Base-by-base conservation (phyloP, 2,888 invertebrate species). In the Sarcophaga caerulescens region DNA sequence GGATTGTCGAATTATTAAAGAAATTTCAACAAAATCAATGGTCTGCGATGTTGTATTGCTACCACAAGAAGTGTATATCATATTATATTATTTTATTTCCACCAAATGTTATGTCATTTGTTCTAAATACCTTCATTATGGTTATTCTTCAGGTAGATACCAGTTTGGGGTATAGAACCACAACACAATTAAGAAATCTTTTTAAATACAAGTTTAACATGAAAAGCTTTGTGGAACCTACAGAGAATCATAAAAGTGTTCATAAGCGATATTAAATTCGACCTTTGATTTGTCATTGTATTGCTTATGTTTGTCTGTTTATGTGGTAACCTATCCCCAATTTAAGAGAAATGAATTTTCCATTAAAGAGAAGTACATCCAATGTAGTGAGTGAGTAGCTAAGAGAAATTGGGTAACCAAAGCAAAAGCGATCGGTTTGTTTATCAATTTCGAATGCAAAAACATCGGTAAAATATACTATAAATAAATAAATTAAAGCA, bases 301-400 rank as follows among this genome's bases (percentile, higher is more conserved):
- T 35, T 35, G 35, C 35, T 35, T 35, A 35, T 35, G 35, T 14
- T 52, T 17, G 17, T 52, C 12, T 52, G 52, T 17, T 52, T 4
- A 52, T 52, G 52, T 17, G 17, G 52, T 17, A 17, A 52, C 17
- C 5, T 17, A 52, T 17, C 47, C 47, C 47, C 47, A 47, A 14
- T 14, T 52, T 52, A 52, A 52, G 52, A 52, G 52, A 52, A 52
- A 1, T 1, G 4, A 0, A 52, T 52, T 52, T 52, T 14, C 21
- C 5, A 12, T 52, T 11, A 70, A 70, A 47, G 69, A 69, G 69
- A 69, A 68, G 14, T 23, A 68, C 14, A 35, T 35, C 35, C 10
- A 35, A 35, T 35, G 35, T 19, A 66, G 17, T 19, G 14, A 8
- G 17, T 23, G 25, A 70, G 21, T 45, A 66, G 1, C 35, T 35